A percentile compares a stretch with the other conserved stretches of the same genome.
Conservation (phyloP, 2,113 vertebrate genomes). For the Anguilla rostrata region DNA sequence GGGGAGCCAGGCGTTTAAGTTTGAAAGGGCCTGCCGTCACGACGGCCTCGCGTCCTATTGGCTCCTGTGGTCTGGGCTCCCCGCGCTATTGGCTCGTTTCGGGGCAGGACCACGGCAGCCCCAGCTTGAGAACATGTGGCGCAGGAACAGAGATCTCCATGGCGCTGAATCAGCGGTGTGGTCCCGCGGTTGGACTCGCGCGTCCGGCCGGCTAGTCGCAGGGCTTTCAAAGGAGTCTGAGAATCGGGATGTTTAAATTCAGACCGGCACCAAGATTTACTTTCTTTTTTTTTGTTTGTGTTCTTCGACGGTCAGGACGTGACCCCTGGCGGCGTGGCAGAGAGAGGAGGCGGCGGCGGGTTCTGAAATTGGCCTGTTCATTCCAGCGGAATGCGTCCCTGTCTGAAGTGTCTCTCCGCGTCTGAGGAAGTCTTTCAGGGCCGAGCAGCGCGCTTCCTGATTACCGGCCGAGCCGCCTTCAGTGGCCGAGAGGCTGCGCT, state of each 20-base stretch:
- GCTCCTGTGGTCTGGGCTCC: constrained; percentile 5
- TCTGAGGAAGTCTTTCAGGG: background rate
- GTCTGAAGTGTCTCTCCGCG: background rate
- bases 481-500: background rate
- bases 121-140: background rate
- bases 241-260: background rate
- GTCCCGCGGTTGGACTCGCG: background rate
- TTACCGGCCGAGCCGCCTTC: background rate
- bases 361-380: background rate
- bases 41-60: background rate
- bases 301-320: background rate
- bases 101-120: background rate
- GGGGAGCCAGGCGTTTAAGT: no score
- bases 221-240: background rate
- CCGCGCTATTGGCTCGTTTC: background rate
- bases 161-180: background rate
- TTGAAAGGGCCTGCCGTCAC: constrained; percentile 11
- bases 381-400: background rate
- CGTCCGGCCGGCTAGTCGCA: background rate
- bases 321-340: background rate
- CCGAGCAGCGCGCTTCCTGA: background rate
- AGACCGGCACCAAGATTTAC: background rate
- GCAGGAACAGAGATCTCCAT: background rate
- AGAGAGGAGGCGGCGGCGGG: background rate
- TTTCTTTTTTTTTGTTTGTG: no score